phyloP scores from a whole-genome alignment of 2,888 invertebrate species.

The Cosmopolites sordidus region DNA sequence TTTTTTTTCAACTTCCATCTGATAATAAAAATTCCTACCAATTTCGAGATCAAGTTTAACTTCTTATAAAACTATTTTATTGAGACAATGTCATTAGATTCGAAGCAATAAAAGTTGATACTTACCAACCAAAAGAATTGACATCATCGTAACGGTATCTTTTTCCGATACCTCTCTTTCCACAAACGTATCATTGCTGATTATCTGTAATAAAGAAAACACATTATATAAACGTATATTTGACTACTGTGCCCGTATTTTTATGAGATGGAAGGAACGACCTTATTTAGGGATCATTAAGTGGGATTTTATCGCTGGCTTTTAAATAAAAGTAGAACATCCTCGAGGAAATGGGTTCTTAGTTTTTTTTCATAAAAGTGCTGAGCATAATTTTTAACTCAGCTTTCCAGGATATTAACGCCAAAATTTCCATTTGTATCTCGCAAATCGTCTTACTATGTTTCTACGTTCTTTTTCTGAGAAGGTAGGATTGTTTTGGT shows the following conservation, averaged over 20 bases:
- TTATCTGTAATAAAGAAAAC: slow-evolving; percentile 48
- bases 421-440: background rate
- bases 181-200: slow-evolving; percentile 54
- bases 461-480: background rate
- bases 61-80: too few relatives aligned
- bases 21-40: too few relatives aligned
- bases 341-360: too few relatives aligned
- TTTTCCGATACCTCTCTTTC: slow-evolving; percentile 59
- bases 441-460: background rate
- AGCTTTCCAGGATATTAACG: background rate
- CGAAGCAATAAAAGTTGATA: background rate
- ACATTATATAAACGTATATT: background rate
- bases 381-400: background rate
- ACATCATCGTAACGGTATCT: slow-evolving; percentile 73
- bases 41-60: too few relatives aligned
- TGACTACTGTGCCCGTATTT: too few relatives aligned
- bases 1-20: too few relatives aligned
- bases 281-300: background rate
- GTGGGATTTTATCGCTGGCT: too few relatives aligned
- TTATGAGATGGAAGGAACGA: too few relatives aligned
- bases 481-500: too few relatives aligned
- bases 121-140: slow-evolving; percentile 78
- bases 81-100: background rate
- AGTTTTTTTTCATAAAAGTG: too few relatives aligned
- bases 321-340: too few relatives aligned